Base-by-base conservation (phyloP, 2,797 vertebrate genomes). In the Scarus forsteni region DNA sequence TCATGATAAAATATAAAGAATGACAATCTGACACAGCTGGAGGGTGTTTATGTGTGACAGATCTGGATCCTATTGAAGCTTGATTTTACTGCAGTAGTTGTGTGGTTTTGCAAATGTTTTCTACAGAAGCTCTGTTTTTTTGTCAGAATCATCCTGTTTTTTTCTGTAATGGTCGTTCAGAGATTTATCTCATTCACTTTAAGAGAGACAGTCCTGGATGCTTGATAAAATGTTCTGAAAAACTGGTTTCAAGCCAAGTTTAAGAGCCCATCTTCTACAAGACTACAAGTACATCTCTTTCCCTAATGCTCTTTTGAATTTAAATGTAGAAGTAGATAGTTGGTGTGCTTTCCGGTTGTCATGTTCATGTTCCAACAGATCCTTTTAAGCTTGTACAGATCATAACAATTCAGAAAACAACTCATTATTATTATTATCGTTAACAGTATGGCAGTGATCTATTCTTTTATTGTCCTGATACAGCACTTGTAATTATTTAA, bases 111-210 rank as follows among this genome's bases (percentile, higher is more conserved):
- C 39, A 80, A 71, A 80, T 83, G 66, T 80, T 69, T 50, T 73
- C 43, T 70, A 68, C 52, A 83, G 81, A 60, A 82, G 75, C 72
- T 85, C 73, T 75, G 75, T 77, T 73, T 85, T 62, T 79, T 18
- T 73, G 61, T 66, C 73, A 34, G 9, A 76, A 5, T 88, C 66
- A 80, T 87, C 77, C 81, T 66, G 84, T 81, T 86, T 75, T 89
- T 80, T 83, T 62, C 77, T 85, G 69, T 85, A 80, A 77, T 75
- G 48, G 67, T 80, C 73, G 68, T 77, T 46, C 65, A 46, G 81
- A 66, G 78, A 65, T 14, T 68, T 7, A 35, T 79, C 64, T 80
- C 46, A 42, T 55, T 52, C 57, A 16, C 73, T 46, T 55, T 8
- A 57, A 49, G 34, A 60, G 71, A 68, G 64, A 70, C 45, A 16